Conservation (phyloP, 2,888 invertebrate species). For the Arge pagana region DNA sequence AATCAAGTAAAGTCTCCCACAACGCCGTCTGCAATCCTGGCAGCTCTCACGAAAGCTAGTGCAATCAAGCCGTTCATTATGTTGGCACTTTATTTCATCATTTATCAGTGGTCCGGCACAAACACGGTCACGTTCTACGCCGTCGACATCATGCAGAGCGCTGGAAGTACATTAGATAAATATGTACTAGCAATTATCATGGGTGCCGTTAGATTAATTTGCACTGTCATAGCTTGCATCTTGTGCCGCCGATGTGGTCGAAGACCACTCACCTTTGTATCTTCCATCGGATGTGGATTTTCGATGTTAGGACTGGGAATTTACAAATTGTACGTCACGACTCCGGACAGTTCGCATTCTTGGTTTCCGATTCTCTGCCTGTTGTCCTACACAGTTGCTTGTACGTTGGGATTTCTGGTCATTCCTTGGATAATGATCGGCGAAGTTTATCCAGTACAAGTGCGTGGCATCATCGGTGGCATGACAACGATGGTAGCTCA, state of each 20-base stretch:
- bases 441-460: constrained; percentile 71
- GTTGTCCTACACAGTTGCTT: constrained; percentile 66
- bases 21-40: constrained; percentile 61
- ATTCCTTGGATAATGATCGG: constrained; percentile 78
- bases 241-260: constrained; percentile 66
- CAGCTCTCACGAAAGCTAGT: constrained; percentile 66
- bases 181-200: constrained; percentile 66
- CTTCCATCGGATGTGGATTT: constrained; percentile 66
- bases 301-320: constrained; percentile 67
- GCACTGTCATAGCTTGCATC: constrained; percentile 68
- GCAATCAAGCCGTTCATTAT: constrained; percentile 69
- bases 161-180: constrained; percentile 64
- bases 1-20: constrained; percentile 66
- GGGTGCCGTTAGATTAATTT: constrained; percentile 65
- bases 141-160: constrained; percentile 68
- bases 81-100: constrained; percentile 68
- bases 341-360: constrained; percentile 51
- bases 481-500: constrained; percentile 71
- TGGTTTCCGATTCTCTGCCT: constrained; percentile 70
- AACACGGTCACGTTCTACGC: constrained; percentile 73
- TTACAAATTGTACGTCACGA: constrained; percentile 56
- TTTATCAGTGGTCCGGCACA: constrained; percentile 74
- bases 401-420: constrained; percentile 70
- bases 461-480: constrained; percentile 70
- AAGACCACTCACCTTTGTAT: constrained; percentile 68